These are phyloP conservation scores for Scaptodrosophila lebanonensis DNA, from an alignment of 1,140 invertebrate genomes.

Conservation along the genomic window DNA sequence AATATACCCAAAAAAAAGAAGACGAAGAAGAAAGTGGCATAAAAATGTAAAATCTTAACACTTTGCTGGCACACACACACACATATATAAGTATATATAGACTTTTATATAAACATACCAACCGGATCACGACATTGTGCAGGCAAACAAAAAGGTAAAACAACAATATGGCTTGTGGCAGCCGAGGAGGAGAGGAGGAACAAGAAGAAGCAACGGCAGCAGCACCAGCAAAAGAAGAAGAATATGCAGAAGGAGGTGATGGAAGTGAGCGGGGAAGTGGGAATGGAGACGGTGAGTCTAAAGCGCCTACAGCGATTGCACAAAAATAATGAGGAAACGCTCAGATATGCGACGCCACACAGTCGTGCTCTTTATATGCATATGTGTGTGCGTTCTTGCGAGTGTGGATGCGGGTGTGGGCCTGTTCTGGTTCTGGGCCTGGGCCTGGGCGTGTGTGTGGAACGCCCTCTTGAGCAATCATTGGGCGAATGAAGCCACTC, in stretches of 20 bases:
- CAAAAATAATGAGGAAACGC: slow-evolving; percentile 72
- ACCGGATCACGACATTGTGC: slow-evolving; percentile 48
- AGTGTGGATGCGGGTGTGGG: too few relatives aligned
- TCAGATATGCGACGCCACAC: slow-evolving; percentile 58
- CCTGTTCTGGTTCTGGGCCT: too few relatives aligned
- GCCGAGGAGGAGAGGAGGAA: neutral
- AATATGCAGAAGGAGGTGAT: too few relatives aligned
- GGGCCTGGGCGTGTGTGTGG: slow-evolving; percentile 20
- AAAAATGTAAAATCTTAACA: slow-evolving; percentile 71
- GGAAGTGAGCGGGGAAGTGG: slow-evolving; percentile 8
- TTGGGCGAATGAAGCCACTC: slow-evolving; percentile 69
- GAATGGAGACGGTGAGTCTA: slow-evolving; percentile 28
- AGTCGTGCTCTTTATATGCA: slow-evolving; percentile 4
- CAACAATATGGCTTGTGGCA: slow-evolving; percentile 40
- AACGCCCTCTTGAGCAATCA: slow-evolving; percentile 57
- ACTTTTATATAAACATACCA: too few relatives aligned
- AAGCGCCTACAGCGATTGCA: slow-evolving; percentile 70
- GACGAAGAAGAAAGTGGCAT: slow-evolving; percentile 21
- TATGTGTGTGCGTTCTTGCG: neutral
- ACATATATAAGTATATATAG: slow-evolving; percentile 1
- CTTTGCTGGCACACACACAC: slow-evolving; percentile 30
- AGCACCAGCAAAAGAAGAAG: too few relatives aligned
- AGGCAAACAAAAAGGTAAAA: slow-evolving; percentile 35
- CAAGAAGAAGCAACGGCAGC: slow-evolving; percentile 6
- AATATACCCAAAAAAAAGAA: neutral